phyloP scores from a whole-genome alignment of 2,113 vertebrate genomes.

The Aegypius monachus region DNA sequence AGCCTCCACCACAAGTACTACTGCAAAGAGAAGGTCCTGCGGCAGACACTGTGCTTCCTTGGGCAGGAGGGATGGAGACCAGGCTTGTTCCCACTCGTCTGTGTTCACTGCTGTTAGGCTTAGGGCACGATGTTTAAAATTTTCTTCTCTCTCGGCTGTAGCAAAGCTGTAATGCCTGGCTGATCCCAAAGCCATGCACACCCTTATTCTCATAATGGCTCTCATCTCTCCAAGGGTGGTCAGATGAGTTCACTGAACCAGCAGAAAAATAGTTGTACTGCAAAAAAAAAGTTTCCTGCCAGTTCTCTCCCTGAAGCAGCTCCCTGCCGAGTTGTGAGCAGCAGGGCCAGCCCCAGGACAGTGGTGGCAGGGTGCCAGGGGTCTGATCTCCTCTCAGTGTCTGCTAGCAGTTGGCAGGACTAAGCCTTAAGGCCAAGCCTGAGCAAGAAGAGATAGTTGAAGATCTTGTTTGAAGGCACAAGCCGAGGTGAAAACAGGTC shows the following conservation, averaged over 20 bases:
- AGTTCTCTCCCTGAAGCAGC: not conserved
- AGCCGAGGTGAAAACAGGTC: not conserved
- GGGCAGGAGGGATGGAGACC: not conserved
- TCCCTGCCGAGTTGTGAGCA: not conserved
- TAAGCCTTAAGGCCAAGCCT: not conserved
- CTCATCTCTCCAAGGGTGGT: not conserved
- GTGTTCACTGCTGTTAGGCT: not conserved
- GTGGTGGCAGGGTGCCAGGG: rapidly evolving
- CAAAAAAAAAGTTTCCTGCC: not conserved
- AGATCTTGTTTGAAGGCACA: not conserved
- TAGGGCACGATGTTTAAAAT: not conserved
- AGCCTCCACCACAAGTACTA: not conserved
- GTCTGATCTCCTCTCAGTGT: not conserved
- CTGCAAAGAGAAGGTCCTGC: rapidly evolving
- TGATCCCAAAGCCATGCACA: not conserved
- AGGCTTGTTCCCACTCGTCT: not conserved
- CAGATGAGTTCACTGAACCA: not conserved
- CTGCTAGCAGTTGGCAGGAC: not conserved
- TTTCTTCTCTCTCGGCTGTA: not conserved
- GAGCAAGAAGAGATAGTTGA: not conserved
- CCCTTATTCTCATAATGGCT: not conserved
- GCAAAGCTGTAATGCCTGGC: not conserved
- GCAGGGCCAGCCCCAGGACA: not conserved
- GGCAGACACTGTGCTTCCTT: not conserved
- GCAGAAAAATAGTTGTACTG: not conserved